These are phyloP conservation scores for Episyrphus balteatus DNA, from an alignment of 1,140 invertebrate genomes.

Conservation along the genomic window DNA sequence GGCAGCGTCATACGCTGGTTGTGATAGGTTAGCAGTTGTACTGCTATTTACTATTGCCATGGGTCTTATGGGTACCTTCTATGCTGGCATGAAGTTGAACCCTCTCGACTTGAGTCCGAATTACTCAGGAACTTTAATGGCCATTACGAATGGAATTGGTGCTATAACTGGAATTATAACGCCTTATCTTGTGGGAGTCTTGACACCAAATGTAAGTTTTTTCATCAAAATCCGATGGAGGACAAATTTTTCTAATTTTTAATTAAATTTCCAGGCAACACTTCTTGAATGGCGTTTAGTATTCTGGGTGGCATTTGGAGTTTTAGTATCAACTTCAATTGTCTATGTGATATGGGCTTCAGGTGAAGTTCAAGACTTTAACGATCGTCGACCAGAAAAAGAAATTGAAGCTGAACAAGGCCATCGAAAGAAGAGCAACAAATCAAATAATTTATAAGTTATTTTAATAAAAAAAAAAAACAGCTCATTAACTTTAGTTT, in stretches of 20 bases:
- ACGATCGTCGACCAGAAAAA: constrained; percentile 32
- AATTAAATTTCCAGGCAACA: too few relatives aligned
- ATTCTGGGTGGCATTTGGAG: constrained; percentile 67
- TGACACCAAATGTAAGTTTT: constrained; percentile 57
- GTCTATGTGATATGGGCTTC: constrained; percentile 61
- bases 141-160: constrained; percentile 72
- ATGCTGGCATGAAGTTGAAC: constrained; percentile 68
- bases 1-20: constrained; percentile 69
- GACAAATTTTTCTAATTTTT: constrained; percentile 14
- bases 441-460: not conserved
- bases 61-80: constrained; percentile 64
- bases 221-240: not conserved
- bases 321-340: constrained; percentile 61
- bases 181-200: constrained; percentile 62
- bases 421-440: not conserved
- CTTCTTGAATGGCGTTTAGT: constrained; percentile 68
- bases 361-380: constrained; percentile 62
- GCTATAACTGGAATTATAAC: constrained; percentile 69
- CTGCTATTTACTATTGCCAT: constrained; percentile 57
- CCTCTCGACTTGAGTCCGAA: constrained; percentile 73
- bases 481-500: not conserved
- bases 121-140: constrained; percentile 71
- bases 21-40: constrained; percentile 50
- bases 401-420: constrained; percentile 5
- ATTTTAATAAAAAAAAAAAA: not conserved